Base-by-base conservation (phyloP, 2,888 invertebrate genomes). In the Drosophila neutralis region DNA sequence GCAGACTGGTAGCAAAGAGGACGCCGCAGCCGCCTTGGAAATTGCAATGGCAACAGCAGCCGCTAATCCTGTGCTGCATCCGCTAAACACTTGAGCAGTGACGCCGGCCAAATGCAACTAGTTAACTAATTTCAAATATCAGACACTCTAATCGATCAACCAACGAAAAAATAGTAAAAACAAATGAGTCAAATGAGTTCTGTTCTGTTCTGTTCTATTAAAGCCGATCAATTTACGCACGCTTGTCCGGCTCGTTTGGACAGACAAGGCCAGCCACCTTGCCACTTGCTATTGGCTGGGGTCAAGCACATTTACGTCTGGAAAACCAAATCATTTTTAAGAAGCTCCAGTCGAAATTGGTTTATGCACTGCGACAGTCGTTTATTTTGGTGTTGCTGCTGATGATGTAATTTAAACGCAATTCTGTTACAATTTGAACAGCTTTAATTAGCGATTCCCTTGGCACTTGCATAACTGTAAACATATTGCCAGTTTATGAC, bases 1-100 rank as follows among this genome's bases (percentile, higher is more conserved):
- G 13, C 98, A 98, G 92, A 96, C 96, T 6, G 93, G 93, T 24
- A 87, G 87, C 66, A 92, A 92, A 69, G 90, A 92, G 18, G 91
- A 91, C 24, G 65, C 78, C 8, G 73, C 72, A 11, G 58, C 80
- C 6, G 58, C 69, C 6, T 6, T 68, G 38, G 89, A 77, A 21
- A 70, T 58, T 7, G 67, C 90, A 10, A 62, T 58, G 8, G 61
- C 75, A 10, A 53, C 66, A 24, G 73, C 70, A 38, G 70, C 67
- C 0, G 61, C 78, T 10, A 40, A 33, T 11, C 58, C 63, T 13
- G 42, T 68, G 29, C 49, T 78, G 31, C 82, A 78, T n/a, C 78
- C 78, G 5, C 48, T 78, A 13, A 78, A 78, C 45, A 64, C 15
- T 38, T 78, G 59, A 65, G 2, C 10, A n/a, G 8, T 7, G 27